Base-by-base conservation (phyloP, 2,113 vertebrate species). In the Pionites leucogaster region DNA sequence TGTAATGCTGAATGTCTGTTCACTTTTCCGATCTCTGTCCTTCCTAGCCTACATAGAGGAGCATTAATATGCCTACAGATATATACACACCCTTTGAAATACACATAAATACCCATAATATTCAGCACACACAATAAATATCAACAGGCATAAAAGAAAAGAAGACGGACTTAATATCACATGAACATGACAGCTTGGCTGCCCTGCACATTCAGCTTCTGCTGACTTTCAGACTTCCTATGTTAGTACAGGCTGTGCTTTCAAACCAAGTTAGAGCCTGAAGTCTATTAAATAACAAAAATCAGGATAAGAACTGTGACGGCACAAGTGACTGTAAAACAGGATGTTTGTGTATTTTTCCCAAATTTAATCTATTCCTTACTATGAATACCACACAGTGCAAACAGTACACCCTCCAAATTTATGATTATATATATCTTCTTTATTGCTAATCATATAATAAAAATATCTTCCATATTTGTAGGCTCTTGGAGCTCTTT, bases 131-230 rank as follows among this genome's bases (percentile, higher is more conserved):
- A 25, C 4, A 28, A 50, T 5, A n/a, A 65, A 67, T 27, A 81
- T 10, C 35, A 57, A 1, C 10, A 9, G 57, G 19, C 9, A 53
- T 5, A 27, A 60, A 89, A 75, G 42, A 33, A 39, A 89, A 75
- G 52, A 29, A 39, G 35, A 55, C 9, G 5, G 14, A 42, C 44
- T 47, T 46, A 15, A 6, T 14, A 81, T 15, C 63, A 9, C 3
- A 22, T 1, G 0, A 63, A 8, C 6, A 3, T 0, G 23, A 23
- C 4, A 31, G 18, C 19, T 49, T 52, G 35, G n/a, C 22, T 63
- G 44, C 19, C 59, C 53, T 44, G 25, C 17, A 46, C 41, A 7
- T 46, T 55, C 39, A 14, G 20, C 69, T 42, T 50, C 70, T 23
- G 6, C 0, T 41, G 55, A 74, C 55, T 65, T 78, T 17, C 37